phyloP scores from a whole-genome alignment of 1,140 invertebrate genomes.

The Araneus ventricosus region DNA sequence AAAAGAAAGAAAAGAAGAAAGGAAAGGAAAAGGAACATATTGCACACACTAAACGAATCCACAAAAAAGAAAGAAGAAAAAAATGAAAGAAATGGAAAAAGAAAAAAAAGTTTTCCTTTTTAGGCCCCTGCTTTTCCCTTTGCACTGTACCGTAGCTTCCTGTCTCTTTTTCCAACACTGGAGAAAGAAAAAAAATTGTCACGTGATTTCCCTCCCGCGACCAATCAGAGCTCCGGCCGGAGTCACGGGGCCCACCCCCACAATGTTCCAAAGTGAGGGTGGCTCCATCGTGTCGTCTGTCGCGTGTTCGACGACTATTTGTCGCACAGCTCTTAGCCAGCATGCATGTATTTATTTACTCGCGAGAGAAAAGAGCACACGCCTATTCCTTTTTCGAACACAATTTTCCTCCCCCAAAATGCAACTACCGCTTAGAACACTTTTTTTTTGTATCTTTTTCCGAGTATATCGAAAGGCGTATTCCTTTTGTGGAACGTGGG shows the following conservation, averaged over 20 bases:
- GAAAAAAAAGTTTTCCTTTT: slow-evolving; percentile 37
- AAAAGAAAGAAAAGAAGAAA: neutral
- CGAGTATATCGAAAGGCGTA: neutral
- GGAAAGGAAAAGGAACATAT: slow-evolving; percentile 14
- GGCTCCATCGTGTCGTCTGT: slow-evolving; percentile 56
- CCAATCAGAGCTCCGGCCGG: slow-evolving; percentile 21
- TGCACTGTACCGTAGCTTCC: slow-evolving; percentile 27
- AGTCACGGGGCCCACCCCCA: slow-evolving; percentile 60
- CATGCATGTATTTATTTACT: slow-evolving; percentile 55
- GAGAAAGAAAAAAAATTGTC: slow-evolving; percentile 7
- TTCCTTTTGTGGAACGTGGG: neutral
- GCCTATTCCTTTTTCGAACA: slow-evolving; percentile 2
- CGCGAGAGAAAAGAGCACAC: neutral
- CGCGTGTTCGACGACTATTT: slow-evolving; percentile 62
- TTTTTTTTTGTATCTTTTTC: neutral
- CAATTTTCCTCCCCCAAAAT: neutral
- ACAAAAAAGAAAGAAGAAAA: neutral
- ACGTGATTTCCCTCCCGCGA: slow-evolving; percentile 27
- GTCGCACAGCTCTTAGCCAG: slow-evolving; percentile 17
- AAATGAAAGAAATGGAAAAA: neutral
- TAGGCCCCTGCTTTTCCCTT: slow-evolving; percentile 10
- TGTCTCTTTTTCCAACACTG: neutral
- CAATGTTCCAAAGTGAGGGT: slow-evolving; percentile 48
- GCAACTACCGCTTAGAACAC: neutral
- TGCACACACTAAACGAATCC: slow-evolving; percentile 29